Evolutionary conservation across 2,888 invertebrate species (phyloP).

Genomic region (Lysandra bellargus): DNA sequence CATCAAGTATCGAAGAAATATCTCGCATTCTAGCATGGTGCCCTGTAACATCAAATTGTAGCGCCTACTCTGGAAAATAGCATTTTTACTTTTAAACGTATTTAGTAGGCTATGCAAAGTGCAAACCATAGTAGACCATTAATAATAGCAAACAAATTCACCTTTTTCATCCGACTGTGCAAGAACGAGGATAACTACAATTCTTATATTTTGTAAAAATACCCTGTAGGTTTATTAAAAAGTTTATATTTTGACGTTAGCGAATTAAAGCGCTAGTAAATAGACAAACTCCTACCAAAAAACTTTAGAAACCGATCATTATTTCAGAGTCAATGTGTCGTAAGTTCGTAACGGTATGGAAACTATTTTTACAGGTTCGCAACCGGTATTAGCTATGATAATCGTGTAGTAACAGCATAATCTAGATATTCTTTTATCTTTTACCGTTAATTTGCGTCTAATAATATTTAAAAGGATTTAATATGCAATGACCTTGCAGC

Average conservation of each 20-base stretch:
- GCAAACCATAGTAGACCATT: not conserved
- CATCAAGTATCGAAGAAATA: too few species aligned
- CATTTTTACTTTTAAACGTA: too few species aligned
- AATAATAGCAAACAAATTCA: not conserved
- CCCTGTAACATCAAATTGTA: too few species aligned
- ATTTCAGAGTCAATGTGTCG: not conserved
- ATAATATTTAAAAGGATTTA: constrained; percentile 6
- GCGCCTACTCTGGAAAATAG: too few species aligned
- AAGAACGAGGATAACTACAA: too few species aligned
- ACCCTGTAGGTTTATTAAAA: too few species aligned
- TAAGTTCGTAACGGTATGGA: not conserved
- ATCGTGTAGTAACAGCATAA: not conserved
- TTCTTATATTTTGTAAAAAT: too few species aligned
- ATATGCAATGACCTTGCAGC: not conserved
- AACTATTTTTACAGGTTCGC: not conserved
- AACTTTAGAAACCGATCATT: not conserved
- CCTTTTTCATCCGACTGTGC: too few species aligned
- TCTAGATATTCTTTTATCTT: not conserved
- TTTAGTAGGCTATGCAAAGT: not conserved
- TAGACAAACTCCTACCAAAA: not conserved
- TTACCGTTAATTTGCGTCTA: constrained; percentile 6
- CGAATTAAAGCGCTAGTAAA: too few species aligned
- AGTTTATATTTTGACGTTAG: too few species aligned
- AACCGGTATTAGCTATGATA: constrained; percentile 22
- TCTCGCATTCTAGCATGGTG: too few species aligned